Base-by-base conservation (phyloP, 2,888 invertebrate genomes). In the Lithophane ornitopus region DNA sequence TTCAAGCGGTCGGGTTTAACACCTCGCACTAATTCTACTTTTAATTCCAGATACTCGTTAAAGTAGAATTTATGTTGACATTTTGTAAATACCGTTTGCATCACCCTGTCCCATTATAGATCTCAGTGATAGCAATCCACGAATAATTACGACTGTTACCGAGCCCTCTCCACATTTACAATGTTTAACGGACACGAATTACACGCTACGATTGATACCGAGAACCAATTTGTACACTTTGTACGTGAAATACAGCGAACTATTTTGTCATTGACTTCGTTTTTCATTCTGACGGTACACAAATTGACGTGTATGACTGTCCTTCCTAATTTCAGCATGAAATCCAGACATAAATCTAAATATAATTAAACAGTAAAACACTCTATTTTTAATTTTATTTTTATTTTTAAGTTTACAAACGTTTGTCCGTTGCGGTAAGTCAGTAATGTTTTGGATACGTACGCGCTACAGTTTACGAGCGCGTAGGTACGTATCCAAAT, bases 361-460 rank as follows among this genome's bases (percentile, higher is more conserved):
- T 65, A 74, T 74, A 76, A 71, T 70, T 63, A 77, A 61, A 81
- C 74, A 70, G 73, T 72, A 87, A 83, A 86, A 81, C 81, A 76
- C 19, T 80, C 85, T 85, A 89, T 89, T 89, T 88, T 81, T 80
- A 83, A 78, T 77, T 79, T 67, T 76, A 82, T n/a, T n/a, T n/a
- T n/a, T n/a, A n/a, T n/a, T n/a, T n/a, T n/a, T 82, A 75, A 65
- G 79, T 85, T 85, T 85, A 80, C 81, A 76, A 84, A 74, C 73
- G 71, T 78, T 61, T 80, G 74, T 82, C 74, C 84, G 81, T 78
- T 86, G 78, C 71, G 68, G 78, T 79, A 80, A 78, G 69, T 85
- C 82, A 68, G 74, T 82, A 76, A 80, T 81, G 76, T 79, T 84
- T 69, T 59, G 54, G 28, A 72, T 62, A 74, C 65, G 65, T 34